These are phyloP conservation scores for Telenomus remus DNA, from an alignment of 1,140 invertebrate genomes.

Conservation along the genomic window DNA sequence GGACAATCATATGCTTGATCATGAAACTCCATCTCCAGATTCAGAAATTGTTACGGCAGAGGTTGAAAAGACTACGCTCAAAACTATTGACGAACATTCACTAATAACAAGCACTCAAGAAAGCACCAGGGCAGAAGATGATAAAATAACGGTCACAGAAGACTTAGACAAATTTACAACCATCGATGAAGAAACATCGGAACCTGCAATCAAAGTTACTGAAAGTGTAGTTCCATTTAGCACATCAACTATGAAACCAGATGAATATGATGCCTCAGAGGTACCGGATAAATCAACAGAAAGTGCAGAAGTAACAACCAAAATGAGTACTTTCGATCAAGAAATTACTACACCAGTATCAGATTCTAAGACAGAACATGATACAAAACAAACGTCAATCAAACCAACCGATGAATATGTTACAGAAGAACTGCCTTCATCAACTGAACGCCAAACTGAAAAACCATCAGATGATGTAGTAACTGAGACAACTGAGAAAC, in stretches of 20 bases:
- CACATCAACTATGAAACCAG: constrained; percentile 19
- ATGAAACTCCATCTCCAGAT: constrained; percentile 50
- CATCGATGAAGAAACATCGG: constrained; percentile 34
- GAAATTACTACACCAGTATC: not conserved
- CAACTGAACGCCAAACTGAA: constrained; percentile 12
- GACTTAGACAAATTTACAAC: constrained; percentile 33
- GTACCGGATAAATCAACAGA: constrained; percentile 20
- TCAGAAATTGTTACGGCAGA: constrained; percentile 41
- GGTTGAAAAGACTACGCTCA: constrained; percentile 18
- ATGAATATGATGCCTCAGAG: constrained; percentile 28
- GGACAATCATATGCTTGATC: constrained; percentile 77
- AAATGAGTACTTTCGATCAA: not conserved
- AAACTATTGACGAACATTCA: constrained; percentile 39
- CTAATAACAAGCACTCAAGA: constrained; percentile 7
- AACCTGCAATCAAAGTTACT: constrained; percentile 12
- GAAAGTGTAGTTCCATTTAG: constrained; percentile 21
- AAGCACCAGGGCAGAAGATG: constrained; percentile 35
- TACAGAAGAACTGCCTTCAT: constrained; percentile 18
- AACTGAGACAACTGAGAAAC: constrained; percentile 12
- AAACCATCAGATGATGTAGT: constrained; percentile 9
- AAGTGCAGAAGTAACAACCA: constrained; percentile 15
- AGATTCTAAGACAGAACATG: constrained; percentile 20
- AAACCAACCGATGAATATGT: constrained; percentile 25
- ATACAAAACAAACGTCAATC: constrained; percentile 2
- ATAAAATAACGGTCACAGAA: constrained; percentile 30